These are phyloP conservation scores for Iphiclides podalirius DNA, from an alignment of 2,888 invertebrate species.

Conservation along the genomic window DNA sequence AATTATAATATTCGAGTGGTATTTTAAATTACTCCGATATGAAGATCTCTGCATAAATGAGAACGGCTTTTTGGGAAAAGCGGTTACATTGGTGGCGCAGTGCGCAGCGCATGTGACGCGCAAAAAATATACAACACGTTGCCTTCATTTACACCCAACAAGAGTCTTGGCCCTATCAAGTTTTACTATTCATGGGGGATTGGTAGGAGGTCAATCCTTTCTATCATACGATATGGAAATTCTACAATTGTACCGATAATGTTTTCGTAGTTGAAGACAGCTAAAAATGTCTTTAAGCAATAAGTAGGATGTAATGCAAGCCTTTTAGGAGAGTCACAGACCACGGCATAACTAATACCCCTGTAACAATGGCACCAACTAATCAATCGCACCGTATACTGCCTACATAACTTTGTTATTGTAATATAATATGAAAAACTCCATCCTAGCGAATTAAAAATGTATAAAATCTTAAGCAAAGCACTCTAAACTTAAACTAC, in stretches of 20 bases:
- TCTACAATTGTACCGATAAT: not conserved
- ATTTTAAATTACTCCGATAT: slow-evolving; percentile 29
- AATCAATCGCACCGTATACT: slow-evolving; percentile 80
- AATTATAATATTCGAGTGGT: slow-evolving; percentile 27
- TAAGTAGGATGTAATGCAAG: slow-evolving; percentile 28
- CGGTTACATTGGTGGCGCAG: not conserved
- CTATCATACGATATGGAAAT: slow-evolving; percentile 19
- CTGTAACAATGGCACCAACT: slow-evolving; percentile 81
- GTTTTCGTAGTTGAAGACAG: no score
- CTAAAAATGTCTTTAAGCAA: slow-evolving; percentile 4
- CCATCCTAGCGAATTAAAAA: slow-evolving; percentile 72
- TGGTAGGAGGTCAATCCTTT: not conserved
- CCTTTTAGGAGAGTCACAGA: slow-evolving; percentile 51
- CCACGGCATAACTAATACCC: slow-evolving; percentile 70
- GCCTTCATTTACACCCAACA: not conserved
- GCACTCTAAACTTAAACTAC: slow-evolving; percentile 79
- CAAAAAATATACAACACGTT: slow-evolving; percentile 11
- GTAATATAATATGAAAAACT: slow-evolving; percentile 69
- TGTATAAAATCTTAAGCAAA: slow-evolving; percentile 79
- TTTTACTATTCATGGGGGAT: not conserved
- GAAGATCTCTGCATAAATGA: slow-evolving; percentile 27
- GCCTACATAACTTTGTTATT: slow-evolving; percentile 78
- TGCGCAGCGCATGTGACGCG: slow-evolving; percentile 4
- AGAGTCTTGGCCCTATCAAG: not conserved
- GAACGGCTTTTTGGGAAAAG: slow-evolving; percentile 28